Conservation (phyloP, 2,797 vertebrate genomes). For the Gobio occitaniae region DNA sequence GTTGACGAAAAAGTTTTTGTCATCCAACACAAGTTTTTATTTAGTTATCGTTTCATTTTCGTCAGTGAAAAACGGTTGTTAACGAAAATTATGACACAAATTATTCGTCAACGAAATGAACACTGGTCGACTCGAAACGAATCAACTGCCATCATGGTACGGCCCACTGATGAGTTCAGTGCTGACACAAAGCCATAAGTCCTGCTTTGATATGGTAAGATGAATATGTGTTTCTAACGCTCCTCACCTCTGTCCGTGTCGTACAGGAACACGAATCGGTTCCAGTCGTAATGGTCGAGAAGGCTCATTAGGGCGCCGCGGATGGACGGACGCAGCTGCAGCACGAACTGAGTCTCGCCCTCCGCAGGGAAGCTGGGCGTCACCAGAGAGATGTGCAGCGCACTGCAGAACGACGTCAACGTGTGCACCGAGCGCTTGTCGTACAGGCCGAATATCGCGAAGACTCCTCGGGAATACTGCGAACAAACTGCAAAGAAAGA, state of each 20-base stretch:
- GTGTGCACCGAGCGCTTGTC: constrained; percentile 98
- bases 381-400: constrained; percentile 96
- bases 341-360: constrained; percentile 94
- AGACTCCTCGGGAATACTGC: constrained; percentile 96
- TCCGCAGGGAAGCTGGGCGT: constrained; percentile 96
- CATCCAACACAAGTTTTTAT: too few relatives aligned
- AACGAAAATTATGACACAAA: too few relatives aligned
- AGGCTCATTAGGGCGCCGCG: constrained; percentile 91
- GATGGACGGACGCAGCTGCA: constrained; percentile 93
- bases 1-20: too few relatives aligned
- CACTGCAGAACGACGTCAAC: constrained; percentile 97
- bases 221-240: not conserved
- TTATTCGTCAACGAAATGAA: too few relatives aligned
- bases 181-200: not conserved
- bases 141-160: not conserved
- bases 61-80: too few relatives aligned
- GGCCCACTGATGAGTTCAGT: not conserved
- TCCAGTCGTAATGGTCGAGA: constrained; percentile 96
- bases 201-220: not conserved
- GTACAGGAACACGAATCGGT: constrained; percentile 95
- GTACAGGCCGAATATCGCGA: constrained; percentile 97
- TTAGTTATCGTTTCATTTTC: too few relatives aligned
- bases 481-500: constrained; percentile 74
- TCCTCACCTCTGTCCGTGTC: constrained; percentile 94
- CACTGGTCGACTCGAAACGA: too few relatives aligned